Base-by-base conservation (phyloP, 2,888 invertebrate genomes). In the Ametastegia equiseti region DNA sequence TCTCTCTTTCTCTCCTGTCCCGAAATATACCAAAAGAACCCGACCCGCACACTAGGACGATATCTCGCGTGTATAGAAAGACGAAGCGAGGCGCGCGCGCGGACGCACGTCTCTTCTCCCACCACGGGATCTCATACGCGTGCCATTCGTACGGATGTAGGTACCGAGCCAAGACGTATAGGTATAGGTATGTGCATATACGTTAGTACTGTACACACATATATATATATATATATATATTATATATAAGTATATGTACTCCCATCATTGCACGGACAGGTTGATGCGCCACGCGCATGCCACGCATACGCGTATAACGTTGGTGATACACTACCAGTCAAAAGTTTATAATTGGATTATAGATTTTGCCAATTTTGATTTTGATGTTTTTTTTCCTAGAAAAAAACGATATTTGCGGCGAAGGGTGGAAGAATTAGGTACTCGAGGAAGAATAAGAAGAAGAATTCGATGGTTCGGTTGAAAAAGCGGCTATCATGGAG, bases 31-130 rank as follows among this genome's bases (percentile, higher is more conserved):
- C 7, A 73, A 73, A 73, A 47, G 50, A 33, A 73, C 36, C 50
- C 23, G 7, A 45, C 73, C 15, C 33, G 15, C 30, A 73, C 73
- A 30, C n/a, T 19, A 42, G 30, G 33, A 63, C 33, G 63, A 33
- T n/a, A 63, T 15, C 67, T 19, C 4, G 36, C 19, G 23, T 3
- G 19, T 11, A n/a, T 67, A 13, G 11, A 7, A 11, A 60, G 15
- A 15, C n/a, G 71, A 13, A 23, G 15, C 54, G 54, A 54, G 75
- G 75, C 75, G 75, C 82, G 71, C 80, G 78, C 78, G 80, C 82
- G 82, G 73, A 81, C 82, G 82, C 80, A 81, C 81, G 81, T 80
- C 80, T 82, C 75, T 82, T 69, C 82, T 75, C 84, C 82, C 81
- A 69, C 23, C 2, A 39, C n/a, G 39, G 9, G 54, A 80, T 23